A percentile compares a stretch with the other conserved stretches of the same genome.
Evolutionary conservation across 1,140 invertebrate species (phyloP).

Genomic region (Thereuonema tuberculata): DNA sequence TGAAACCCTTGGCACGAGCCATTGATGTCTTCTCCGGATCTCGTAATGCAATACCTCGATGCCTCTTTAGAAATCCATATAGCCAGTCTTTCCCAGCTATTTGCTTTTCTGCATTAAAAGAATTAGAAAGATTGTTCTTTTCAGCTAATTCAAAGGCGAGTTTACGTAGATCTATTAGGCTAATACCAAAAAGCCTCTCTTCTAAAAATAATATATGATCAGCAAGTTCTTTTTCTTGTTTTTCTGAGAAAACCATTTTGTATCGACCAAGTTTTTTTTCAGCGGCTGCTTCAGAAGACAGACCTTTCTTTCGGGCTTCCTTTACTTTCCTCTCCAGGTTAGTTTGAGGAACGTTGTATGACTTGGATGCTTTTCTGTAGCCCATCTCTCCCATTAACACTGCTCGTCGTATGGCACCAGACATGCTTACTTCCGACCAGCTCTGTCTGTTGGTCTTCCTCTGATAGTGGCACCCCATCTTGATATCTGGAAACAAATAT

Average conservation of each 20-base stretch:
- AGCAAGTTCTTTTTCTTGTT: background rate
- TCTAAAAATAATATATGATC: background rate
- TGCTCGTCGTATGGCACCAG: too few relatives aligned
- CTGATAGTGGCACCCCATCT: too few relatives aligned
- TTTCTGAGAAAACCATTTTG: background rate
- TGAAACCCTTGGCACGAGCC: background rate
- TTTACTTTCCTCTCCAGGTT: background rate
- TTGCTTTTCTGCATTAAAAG: background rate
- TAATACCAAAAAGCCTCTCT: background rate
- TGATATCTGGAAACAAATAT: too few relatives aligned
- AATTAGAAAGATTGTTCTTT: background rate
- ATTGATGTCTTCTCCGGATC: background rate
- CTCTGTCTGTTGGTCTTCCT: too few relatives aligned
- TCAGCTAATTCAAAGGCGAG: background rate
- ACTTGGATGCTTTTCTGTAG: background rate
- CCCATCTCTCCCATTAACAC: background rate
- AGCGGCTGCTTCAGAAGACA: too few relatives aligned
- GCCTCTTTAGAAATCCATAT: background rate
- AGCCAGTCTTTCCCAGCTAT: background rate
- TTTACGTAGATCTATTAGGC: background rate
- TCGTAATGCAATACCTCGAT: background rate
- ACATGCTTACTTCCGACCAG: background rate
- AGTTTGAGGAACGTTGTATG: background rate
- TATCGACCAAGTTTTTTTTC: background rate
- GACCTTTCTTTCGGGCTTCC: background rate